These are phyloP conservation scores for Cherax destructor DNA, from an alignment of 1,140 invertebrate genomes.

Conservation along the genomic window DNA sequence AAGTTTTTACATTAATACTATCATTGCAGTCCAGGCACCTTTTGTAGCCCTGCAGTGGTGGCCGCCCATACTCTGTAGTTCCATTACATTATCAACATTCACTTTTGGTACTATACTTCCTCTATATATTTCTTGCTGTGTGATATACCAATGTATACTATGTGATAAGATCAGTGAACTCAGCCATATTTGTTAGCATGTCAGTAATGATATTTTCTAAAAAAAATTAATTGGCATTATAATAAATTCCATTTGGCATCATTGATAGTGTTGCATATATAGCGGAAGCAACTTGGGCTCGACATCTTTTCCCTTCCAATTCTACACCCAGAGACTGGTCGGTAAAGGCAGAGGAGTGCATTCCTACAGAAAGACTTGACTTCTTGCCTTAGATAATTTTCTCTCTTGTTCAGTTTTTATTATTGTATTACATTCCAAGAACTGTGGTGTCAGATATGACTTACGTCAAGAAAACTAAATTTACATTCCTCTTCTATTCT, in stretches of 20 bases:
- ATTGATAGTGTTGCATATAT: constrained; percentile 16
- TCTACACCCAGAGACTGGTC: constrained; percentile 1
- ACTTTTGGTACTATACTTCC: constrained; percentile 13
- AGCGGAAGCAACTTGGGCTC: constrained; percentile 56
- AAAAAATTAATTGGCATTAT: constrained; percentile 8
- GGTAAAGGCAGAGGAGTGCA: constrained; percentile 51
- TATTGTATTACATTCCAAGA: constrained; percentile 37
- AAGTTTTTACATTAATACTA: constrained; percentile 36
- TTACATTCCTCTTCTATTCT: neutral
- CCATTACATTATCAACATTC: constrained; percentile 41
- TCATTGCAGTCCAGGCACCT: constrained; percentile 29
- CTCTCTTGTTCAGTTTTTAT: constrained; percentile 10
- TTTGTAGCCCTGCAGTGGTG: constrained; percentile 32
- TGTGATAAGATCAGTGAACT: constrained; percentile 16
- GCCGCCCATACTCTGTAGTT: constrained; percentile 40
- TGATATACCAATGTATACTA: constrained; percentile 5
- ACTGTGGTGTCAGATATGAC: constrained; percentile 24
- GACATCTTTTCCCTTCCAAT: constrained; percentile 28
- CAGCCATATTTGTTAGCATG: neutral
- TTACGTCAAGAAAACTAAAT: neutral
- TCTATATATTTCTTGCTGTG: constrained; percentile 24
- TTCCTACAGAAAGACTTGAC: constrained; percentile 51
- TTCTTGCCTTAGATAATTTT: constrained; percentile 34
- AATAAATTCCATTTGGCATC: constrained; percentile 12
- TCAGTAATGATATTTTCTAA: neutral